phyloP scores from a whole-genome alignment of 1,140 invertebrate genomes.

The Brachionus sp. region DNA sequence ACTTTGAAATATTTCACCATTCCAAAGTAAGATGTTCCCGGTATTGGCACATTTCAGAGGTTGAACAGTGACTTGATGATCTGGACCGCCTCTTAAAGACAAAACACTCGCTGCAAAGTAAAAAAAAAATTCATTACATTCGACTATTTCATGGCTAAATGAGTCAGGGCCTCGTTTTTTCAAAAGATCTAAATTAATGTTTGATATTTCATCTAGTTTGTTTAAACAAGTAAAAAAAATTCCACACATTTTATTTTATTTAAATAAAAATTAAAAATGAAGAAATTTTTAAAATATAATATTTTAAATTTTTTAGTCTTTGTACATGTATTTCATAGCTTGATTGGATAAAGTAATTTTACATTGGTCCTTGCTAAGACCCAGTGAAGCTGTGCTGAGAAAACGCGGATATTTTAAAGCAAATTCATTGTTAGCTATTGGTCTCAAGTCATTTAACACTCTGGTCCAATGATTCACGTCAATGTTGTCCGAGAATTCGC shows the following conservation, averaged over 20 bases:
- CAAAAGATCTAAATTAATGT: background rate
- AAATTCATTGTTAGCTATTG: slow-evolving; percentile 34
- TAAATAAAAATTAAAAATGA: background rate
- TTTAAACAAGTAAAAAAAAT: slow-evolving; percentile 8
- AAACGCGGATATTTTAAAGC: background rate
- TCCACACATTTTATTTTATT: slow-evolving; percentile 20
- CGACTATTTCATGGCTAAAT: background rate
- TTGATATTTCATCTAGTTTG: background rate
- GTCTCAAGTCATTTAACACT: slow-evolving; percentile 11
- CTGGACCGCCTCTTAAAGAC: background rate
- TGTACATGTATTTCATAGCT: slow-evolving; percentile 39
- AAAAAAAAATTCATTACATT: background rate
- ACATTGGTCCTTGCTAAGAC: slow-evolving; percentile 28
- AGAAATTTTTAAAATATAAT: background rate
- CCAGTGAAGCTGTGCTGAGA: slow-evolving; percentile 11
- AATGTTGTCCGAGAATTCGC: slow-evolving; percentile 17
- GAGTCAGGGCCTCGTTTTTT: slow-evolving; percentile 44
- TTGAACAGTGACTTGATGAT: slow-evolving; percentile 58
- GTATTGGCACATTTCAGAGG: slow-evolving; percentile 62
- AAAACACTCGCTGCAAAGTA: slow-evolving; percentile 39
- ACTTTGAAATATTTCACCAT: slow-evolving; percentile 74
- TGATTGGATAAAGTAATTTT: slow-evolving; percentile 28
- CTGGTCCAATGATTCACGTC: slow-evolving; percentile 4
- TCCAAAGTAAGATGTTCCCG: slow-evolving; percentile 70
- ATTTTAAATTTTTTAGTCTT: background rate